These are phyloP conservation scores for Eulithis prunata DNA, from an alignment of 2,888 invertebrate species.

Conservation along the genomic window DNA sequence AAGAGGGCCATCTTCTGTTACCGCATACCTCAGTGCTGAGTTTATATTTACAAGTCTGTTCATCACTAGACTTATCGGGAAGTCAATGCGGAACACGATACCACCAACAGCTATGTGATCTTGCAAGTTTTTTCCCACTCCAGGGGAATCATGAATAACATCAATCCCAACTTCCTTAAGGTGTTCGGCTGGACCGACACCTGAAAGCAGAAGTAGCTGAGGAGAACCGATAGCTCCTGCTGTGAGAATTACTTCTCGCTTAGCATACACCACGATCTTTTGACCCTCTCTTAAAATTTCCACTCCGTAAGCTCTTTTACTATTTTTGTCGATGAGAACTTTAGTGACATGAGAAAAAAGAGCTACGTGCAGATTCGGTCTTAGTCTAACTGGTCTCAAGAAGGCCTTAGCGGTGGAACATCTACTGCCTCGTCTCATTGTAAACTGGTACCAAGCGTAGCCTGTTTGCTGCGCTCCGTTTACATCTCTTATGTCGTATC, in stretches of 20 bases:
- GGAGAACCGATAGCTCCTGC: slow-evolving; percentile 96
- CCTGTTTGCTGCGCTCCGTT: slow-evolving; percentile 95
- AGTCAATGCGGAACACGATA: slow-evolving; percentile 91
- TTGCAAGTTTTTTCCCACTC: slow-evolving; percentile 94
- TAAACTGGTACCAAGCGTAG: slow-evolving; percentile 93
- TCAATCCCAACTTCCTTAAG: slow-evolving; percentile 88
- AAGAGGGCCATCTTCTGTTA: slow-evolving; percentile 93
- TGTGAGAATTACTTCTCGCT: slow-evolving; percentile 92
- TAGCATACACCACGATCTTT: slow-evolving; percentile 87
- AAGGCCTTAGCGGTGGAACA: slow-evolving; percentile 95
- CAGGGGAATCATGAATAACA: slow-evolving; percentile 90
- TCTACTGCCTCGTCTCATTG: slow-evolving; percentile 93
- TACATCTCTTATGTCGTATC: slow-evolving; percentile 93
- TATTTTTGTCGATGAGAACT: slow-evolving; percentile 88
- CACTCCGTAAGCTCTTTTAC: slow-evolving; percentile 90
- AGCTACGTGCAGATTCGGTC: slow-evolving; percentile 92
- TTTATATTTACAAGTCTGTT: slow-evolving; percentile 92
- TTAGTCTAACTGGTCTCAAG: slow-evolving; percentile 89
- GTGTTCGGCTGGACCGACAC: slow-evolving; percentile 92
- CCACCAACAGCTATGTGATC: slow-evolving; percentile 96
- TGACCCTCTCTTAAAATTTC: slow-evolving; percentile 89
- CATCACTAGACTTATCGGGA: slow-evolving; percentile 91
- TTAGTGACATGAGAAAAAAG: slow-evolving; percentile 92
- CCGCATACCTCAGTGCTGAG: slow-evolving; percentile 91
- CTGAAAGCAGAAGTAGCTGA: slow-evolving; percentile 95